These are phyloP conservation scores for Hoplodrina blanda DNA, from an alignment of 2,888 invertebrate species.

Conservation along the genomic window DNA sequence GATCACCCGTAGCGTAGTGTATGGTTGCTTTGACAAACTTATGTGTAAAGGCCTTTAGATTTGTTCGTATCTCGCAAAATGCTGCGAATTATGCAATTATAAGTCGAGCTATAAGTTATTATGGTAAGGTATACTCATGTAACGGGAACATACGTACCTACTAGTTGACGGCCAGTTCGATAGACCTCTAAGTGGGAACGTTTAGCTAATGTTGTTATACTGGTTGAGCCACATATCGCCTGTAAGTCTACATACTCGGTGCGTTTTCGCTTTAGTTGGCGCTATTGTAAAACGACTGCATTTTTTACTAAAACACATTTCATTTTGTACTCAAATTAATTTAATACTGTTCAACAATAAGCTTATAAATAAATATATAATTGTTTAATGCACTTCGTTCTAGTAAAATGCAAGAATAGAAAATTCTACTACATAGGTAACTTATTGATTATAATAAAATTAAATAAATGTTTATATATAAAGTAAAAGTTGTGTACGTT, in stretches of 20 bases:
- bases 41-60: slow-evolving; percentile 36
- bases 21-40: slow-evolving; percentile 42
- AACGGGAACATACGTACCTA: slow-evolving; percentile 31
- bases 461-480: slow-evolving; percentile 80
- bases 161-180: slow-evolving; percentile 37
- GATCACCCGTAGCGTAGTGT: slow-evolving; percentile 46
- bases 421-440: slow-evolving; percentile 74
- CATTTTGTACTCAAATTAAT: slow-evolving; percentile 63
- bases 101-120: slow-evolving; percentile 43
- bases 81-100: slow-evolving; percentile 46
- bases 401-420: slow-evolving; percentile 72
- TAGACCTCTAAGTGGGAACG: slow-evolving; percentile 27
- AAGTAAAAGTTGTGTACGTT: slow-evolving; percentile 80
- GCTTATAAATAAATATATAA: slow-evolving; percentile 63
- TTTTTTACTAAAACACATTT: slow-evolving; percentile 68
- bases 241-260: slow-evolving; percentile 58
- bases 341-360: slow-evolving; percentile 65
- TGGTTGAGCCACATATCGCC: slow-evolving; percentile 69
- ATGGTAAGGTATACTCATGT: slow-evolving; percentile 37
- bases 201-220: slow-evolving; percentile 51
- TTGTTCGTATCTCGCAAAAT: slow-evolving; percentile 41
- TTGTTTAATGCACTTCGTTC: slow-evolving; percentile 79
- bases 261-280: slow-evolving; percentile 64
- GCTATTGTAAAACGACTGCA: slow-evolving; percentile 74
- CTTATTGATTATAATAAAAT: slow-evolving; percentile 68